These are phyloP conservation scores for Leptinotarsa haldemani DNA, from an alignment of 2,888 invertebrate species.

Conservation along the genomic window DNA sequence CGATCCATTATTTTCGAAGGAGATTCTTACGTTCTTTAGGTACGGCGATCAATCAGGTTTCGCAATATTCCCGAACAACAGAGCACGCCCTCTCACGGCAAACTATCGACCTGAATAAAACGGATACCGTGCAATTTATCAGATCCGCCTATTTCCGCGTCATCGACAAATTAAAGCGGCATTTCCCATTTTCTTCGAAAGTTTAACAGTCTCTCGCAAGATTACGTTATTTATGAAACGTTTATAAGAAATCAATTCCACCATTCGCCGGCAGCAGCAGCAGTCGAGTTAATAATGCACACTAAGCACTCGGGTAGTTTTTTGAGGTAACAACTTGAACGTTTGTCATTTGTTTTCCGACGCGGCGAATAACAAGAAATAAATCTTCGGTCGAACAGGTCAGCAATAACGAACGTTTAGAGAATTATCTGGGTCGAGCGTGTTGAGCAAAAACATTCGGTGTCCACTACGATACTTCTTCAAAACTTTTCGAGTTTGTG, in stretches of 20 bases:
- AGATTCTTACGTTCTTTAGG: neutral
- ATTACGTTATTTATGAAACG: conserved; percentile 22
- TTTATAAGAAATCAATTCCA: conserved; percentile 30
- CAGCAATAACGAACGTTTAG: conserved; percentile 42
- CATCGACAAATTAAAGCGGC: conserved; percentile 19
- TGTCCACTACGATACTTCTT: neutral
- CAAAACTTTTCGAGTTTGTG: neutral
- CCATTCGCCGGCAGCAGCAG: conserved; percentile 19
- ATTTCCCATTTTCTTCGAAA: conserved; percentile 17
- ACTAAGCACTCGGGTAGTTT: conserved; percentile 46
- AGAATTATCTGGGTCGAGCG: conserved; percentile 33
- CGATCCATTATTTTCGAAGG: too few species aligned
- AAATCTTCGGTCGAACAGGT: conserved; percentile 59
- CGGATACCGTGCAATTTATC: conserved; percentile 1
- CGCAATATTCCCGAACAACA: neutral
- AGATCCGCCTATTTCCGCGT: conserved; percentile 16
- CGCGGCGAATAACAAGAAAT: conserved; percentile 59
- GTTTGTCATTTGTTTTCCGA: conserved; percentile 59
- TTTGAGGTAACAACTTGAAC: conserved; percentile 49
- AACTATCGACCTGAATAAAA: neutral
- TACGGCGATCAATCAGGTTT: conserved; percentile 1
- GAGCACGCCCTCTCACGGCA: neutral
- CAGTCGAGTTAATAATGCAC: conserved; percentile 45
- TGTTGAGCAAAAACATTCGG: conserved; percentile 8
- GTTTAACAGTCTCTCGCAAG: conserved; percentile 12